Evolutionary conservation across 1,140 invertebrate genomes (phyloP), one percentile per base, ranked within the genome.

Genomic region (Pseudoatta argentina): DNA sequence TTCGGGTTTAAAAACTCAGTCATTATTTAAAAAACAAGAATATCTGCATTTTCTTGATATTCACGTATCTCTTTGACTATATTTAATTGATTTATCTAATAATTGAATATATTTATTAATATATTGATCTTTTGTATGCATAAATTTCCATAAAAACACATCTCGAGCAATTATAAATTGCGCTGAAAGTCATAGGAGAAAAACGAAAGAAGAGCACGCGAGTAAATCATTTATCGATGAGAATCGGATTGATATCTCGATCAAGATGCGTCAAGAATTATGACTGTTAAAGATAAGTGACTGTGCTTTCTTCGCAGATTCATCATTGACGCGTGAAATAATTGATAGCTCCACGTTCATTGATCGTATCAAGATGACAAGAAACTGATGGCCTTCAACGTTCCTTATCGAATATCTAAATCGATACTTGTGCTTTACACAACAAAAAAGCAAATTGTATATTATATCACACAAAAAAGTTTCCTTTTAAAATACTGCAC

Each of bases 221-320:
- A n/a, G n/a, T 79, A 61, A 88, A 82, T 88, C 55, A 86, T 88
- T 86, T 71, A 81, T 76, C 82, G 71, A 30, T 78, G 48, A 83
- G 71, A 82, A 57, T 55, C 73, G 1, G 16, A 14, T 75, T 81
- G 61, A 79, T 88, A 89, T 76, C 86, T 79, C 75, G 76, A 72
- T 61, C 64, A 59, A 39, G 44, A 27, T 30, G 61, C 75, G 18
- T 24, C 73, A 53, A 53, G 75, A 89, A 51, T 79, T 85, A 86
- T 57, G 48, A 51, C 48, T 0, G 27, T 21, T 30, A 51, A 44
- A 88, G 55, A 75, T 77, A 81, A 88, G 77, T 53, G 83, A 10
- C 69, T 44, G 57, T 71, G 57, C 27, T 88, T 88, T 88, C 75
- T 78, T 39, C 55, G 87, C 57, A 66, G 72, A 89, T 88, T 81